Evolutionary conservation across 1,140 invertebrate genomes (phyloP).

Genomic region (Antheraea mylitta): DNA sequence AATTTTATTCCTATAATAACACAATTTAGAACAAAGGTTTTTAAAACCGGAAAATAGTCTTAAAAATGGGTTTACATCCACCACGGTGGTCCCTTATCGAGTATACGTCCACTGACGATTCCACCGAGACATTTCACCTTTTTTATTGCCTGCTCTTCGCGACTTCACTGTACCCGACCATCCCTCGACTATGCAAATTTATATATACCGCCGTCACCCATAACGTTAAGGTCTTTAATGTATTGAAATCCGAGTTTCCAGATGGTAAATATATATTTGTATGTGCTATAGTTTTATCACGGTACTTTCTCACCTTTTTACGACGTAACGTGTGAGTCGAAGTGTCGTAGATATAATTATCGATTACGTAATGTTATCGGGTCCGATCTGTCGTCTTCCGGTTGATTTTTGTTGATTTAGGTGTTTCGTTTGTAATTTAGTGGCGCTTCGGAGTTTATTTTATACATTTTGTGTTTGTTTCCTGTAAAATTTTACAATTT

Average conservation of each 20-base stretch:
- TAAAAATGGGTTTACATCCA: constrained; percentile 55
- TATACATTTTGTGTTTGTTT: neutral
- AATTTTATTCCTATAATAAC: neutral
- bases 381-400: constrained; percentile 72
- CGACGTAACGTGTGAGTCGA: constrained; percentile 65
- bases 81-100: constrained; percentile 73
- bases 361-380: constrained; percentile 75
- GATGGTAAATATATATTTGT: constrained; percentile 20
- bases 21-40: constrained; percentile 4
- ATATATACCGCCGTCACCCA: neutral
- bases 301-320: constrained; percentile 76
- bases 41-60: constrained; percentile 59
- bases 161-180: constrained; percentile 44
- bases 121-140: constrained; percentile 76
- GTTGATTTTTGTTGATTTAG: constrained; percentile 73
- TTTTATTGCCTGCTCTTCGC: constrained; percentile 75
- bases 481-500: neutral
- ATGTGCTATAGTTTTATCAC: constrained; percentile 63
- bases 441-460: constrained; percentile 4
- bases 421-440: constrained; percentile 37
- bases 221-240: constrained; percentile 8
- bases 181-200: constrained; percentile 2
- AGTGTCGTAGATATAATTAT: constrained; percentile 77
- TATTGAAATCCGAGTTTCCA: neutral
- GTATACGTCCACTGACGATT: constrained; percentile 60